phyloP scores from a whole-genome alignment of 2,888 invertebrate species.

The Branchellion lobata region DNA sequence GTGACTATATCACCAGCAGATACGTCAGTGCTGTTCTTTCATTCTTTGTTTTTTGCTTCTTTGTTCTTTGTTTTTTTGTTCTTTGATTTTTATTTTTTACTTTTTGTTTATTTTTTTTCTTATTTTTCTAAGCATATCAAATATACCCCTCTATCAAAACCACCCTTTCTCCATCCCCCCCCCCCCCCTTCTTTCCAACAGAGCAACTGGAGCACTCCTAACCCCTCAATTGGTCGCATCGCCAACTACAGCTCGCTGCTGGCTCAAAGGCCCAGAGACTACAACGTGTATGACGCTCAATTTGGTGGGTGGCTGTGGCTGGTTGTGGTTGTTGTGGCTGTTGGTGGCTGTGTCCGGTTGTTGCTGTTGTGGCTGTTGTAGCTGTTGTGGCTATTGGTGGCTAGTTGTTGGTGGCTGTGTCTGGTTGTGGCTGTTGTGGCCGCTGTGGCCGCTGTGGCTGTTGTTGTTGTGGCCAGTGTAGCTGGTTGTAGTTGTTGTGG shows the following conservation, averaged over 20 bases:
- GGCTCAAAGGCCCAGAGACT: conserved; percentile 91
- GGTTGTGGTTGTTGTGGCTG: too few relatives aligned
- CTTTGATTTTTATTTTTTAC: not conserved
- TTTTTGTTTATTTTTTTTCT: not conserved
- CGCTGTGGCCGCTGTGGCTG: too few relatives aligned
- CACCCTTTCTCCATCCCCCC: too few relatives aligned
- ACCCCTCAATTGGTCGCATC: conserved; percentile 89
- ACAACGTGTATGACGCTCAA: conserved; percentile 90
- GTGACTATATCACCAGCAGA: conserved; percentile 78
- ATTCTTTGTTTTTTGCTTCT: not conserved
- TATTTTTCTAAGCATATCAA: not conserved
- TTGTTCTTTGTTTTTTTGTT: not conserved
- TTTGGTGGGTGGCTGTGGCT: conserved; percentile 71
- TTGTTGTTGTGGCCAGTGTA: too few relatives aligned
- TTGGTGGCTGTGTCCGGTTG: too few relatives aligned
- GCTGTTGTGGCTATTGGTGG: too few relatives aligned
- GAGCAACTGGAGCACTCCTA: conserved; percentile 68
- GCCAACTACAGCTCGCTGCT: conserved; percentile 95
- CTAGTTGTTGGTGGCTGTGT: too few relatives aligned
- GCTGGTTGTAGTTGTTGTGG: too few relatives aligned
- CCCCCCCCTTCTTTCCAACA: conserved; percentile 50
- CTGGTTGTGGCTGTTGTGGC: too few relatives aligned
- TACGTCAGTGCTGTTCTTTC: conserved; percentile 62
- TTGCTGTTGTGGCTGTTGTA: too few relatives aligned
- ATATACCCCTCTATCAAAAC: too few relatives aligned